These are phyloP conservation scores for Brachyistius frenatus DNA, from an alignment of 2,113 vertebrate species.

Conservation along the genomic window DNA sequence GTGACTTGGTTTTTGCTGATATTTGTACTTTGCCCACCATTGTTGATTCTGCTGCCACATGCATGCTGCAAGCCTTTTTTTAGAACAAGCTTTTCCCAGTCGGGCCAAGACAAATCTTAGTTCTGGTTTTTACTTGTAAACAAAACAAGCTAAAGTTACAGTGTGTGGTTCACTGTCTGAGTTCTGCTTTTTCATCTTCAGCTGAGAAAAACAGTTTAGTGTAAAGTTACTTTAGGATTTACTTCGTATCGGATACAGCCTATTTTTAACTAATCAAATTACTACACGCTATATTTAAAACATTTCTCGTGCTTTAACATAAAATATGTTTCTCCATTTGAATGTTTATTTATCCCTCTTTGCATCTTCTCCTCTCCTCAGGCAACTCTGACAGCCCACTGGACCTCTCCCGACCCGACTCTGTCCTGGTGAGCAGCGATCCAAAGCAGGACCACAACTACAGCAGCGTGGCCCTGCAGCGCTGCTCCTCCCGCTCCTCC, in stretches of 20 bases:
- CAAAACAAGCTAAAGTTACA: background rate
- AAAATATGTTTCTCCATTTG: background rate
- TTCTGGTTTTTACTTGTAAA: constrained; percentile 62
- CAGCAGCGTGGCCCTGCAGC: constrained; percentile 91
- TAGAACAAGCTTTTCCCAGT: constrained; percentile 8
- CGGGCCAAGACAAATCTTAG: background rate
- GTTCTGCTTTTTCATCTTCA: constrained; percentile 12
- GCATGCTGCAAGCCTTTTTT: constrained; percentile 38
- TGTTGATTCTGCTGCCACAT: constrained; percentile 23
- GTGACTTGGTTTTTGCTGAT: background rate
- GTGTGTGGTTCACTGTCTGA: background rate
- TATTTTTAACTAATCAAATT: background rate
- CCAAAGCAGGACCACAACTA: constrained; percentile 99
- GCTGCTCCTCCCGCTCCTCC: constrained; percentile 91
- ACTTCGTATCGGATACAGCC: background rate
- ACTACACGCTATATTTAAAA: background rate
- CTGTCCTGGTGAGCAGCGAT: constrained; percentile 88
- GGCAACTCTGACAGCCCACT: constrained; percentile 85
- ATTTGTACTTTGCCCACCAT: background rate
- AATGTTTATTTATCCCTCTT: background rate
- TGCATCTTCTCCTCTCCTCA: constrained; percentile 37
- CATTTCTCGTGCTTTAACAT: background rate
- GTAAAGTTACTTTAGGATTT: background rate
- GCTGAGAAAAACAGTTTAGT: too few species aligned
- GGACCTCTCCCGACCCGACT: constrained; percentile 85